These are phyloP conservation scores for Limnephilus marmoratus DNA, from an alignment of 2,888 invertebrate genomes.

Conservation along the genomic window DNA sequence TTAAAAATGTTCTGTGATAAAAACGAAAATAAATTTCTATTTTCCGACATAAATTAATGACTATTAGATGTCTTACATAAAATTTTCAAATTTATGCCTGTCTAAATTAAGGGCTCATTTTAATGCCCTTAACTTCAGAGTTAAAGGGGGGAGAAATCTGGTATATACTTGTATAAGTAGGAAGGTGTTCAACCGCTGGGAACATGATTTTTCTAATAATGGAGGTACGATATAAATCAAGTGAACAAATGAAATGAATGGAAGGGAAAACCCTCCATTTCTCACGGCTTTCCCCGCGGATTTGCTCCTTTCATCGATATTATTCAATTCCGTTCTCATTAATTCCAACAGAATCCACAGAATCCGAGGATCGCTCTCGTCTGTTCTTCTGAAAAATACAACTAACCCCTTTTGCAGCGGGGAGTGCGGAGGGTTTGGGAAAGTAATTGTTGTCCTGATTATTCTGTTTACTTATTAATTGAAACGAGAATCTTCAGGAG, in stretches of 20 bases:
- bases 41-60: background rate
- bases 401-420: background rate
- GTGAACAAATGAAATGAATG: slow-evolving; percentile 39
- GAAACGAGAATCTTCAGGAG: background rate
- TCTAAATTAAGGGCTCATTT: background rate
- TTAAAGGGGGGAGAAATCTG: background rate
- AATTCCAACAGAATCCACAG: slow-evolving; percentile 13
- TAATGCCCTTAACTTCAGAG: background rate
- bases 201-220: slow-evolving; percentile 61
- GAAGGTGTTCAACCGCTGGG: slow-evolving; percentile 25
- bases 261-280: slow-evolving; percentile 35
- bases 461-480: background rate
- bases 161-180: background rate
- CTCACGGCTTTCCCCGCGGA: slow-evolving; percentile 24
- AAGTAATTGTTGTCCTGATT: background rate
- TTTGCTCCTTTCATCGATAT: slow-evolving; percentile 38
- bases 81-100: background rate
- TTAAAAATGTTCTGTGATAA: background rate
- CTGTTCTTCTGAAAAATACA: background rate
- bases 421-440: background rate
- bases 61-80: background rate
- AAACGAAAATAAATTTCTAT: background rate
- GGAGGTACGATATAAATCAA: slow-evolving; percentile 55
- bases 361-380: background rate
- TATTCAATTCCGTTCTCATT: slow-evolving; percentile 45